phyloP scores from a whole-genome alignment of 2,797 vertebrate genomes.

The Lophius americanus region DNA sequence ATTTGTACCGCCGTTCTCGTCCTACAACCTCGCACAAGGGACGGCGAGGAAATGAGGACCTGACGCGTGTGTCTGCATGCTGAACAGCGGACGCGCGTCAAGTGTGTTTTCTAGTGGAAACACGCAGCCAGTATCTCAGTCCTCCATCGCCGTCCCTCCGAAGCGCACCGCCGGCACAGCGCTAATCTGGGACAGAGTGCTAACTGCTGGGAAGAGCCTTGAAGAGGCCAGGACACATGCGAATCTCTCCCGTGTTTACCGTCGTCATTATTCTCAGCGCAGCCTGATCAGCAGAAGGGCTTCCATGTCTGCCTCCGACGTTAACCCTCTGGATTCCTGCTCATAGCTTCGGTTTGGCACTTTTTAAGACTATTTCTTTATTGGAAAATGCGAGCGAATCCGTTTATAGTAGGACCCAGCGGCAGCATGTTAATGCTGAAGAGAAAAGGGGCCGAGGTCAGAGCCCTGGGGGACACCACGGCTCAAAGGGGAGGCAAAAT shows the following conservation, averaged over 20 bases:
- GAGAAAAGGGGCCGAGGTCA: no score
- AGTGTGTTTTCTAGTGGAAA: constrained; percentile 59
- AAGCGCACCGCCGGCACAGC: constrained; percentile 58
- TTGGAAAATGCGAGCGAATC: no score
- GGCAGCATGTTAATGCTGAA: no score
- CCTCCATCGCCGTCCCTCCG: constrained; percentile 59
- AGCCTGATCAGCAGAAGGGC: constrained; percentile 39
- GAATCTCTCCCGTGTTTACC: constrained; percentile 65
- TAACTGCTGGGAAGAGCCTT: constrained; percentile 73
- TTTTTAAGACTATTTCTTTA: not conserved
- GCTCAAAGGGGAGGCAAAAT: no score
- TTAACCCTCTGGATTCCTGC: constrained; percentile 12
- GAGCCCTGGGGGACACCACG: no score
- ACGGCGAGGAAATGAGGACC: constrained; percentile 16
- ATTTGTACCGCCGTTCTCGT: constrained; percentile 25
- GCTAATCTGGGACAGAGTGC: constrained; percentile 83
- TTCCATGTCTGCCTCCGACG: constrained; percentile 49
- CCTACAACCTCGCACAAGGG: constrained; percentile 34
- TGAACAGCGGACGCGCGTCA: constrained; percentile 20
- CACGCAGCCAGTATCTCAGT: constrained; percentile 40
- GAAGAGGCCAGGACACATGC: constrained; percentile 63
- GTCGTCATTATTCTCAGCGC: constrained; percentile 61
- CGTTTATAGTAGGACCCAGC: no score
- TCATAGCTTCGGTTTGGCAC: not conserved
- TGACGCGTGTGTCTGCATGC: constrained; percentile 30